Conservation (phyloP, 2,113 vertebrate genomes). For the Capricornis sumatraensis region DNA sequence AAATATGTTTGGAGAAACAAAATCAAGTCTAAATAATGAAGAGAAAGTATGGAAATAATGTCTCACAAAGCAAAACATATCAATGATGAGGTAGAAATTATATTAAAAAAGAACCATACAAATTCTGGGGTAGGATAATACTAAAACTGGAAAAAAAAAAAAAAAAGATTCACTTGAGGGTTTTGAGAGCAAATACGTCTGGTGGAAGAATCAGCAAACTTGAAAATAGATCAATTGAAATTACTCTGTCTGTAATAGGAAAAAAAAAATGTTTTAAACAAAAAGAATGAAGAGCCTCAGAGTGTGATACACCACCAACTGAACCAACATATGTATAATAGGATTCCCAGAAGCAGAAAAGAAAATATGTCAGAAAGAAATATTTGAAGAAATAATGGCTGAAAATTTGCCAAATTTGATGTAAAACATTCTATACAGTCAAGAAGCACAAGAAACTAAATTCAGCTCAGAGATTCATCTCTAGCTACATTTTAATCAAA, state of each 20-base stretch:
- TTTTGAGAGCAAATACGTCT: background rate
- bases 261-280: background rate
- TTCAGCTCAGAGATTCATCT: background rate
- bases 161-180: background rate
- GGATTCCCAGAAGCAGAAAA: background rate
- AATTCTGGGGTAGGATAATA: background rate
- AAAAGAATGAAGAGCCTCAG: background rate
- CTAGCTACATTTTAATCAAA: background rate
- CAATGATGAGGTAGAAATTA: background rate
- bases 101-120: background rate
- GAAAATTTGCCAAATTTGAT: background rate
- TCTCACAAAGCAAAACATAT: background rate
- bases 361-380: background rate
- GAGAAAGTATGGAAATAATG: background rate
- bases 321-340: background rate
- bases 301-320: background rate
- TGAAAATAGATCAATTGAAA: background rate
- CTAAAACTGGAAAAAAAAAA: too few species aligned
- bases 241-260: background rate
- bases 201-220: background rate
- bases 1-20: background rate
- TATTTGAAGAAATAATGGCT: background rate
- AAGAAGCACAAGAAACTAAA: background rate
- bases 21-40: background rate
- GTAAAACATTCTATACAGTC: background rate